Evolutionary conservation across 2,797 vertebrate genomes (phyloP).

Genomic region (Macropus fuliginosus): DNA sequence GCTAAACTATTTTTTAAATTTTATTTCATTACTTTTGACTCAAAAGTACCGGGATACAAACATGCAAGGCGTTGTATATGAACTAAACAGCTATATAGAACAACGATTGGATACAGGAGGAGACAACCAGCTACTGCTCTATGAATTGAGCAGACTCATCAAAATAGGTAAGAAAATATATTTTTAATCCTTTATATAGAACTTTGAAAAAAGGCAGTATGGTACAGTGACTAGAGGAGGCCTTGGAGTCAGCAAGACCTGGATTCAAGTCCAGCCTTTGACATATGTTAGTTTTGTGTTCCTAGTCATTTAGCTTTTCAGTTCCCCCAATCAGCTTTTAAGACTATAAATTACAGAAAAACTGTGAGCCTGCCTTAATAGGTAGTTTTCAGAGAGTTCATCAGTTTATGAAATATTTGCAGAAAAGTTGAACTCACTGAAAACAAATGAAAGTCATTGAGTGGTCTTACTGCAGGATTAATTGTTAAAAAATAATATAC

Average conservation of each 20-base stretch:
- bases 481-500: not conserved
- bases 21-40: slow-evolving; percentile 48
- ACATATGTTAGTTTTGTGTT: not conserved
- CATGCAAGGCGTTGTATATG: slow-evolving; percentile 98
- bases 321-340: not conserved
- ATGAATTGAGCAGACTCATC: slow-evolving; percentile 97
- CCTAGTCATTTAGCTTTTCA: not conserved
- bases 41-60: slow-evolving; percentile 97
- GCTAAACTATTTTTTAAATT: slow-evolving; percentile 47
- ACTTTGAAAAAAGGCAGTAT: not conserved
- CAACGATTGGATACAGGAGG: slow-evolving; percentile 94
- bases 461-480: not conserved
- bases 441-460: not conserved
- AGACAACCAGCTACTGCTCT: slow-evolving; percentile 97
- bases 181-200: not conserved
- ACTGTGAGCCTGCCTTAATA: not conserved
- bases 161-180: slow-evolving; percentile 90
- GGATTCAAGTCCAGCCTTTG: not conserved
- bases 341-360: not conserved
- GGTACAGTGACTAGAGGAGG: not conserved
- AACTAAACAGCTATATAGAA: slow-evolving; percentile 97
- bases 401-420: not conserved
- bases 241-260: not conserved
- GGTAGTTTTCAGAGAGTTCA: not conserved
- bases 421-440: too few species aligned